Evolutionary conservation across 2,888 invertebrate genomes (phyloP).

Genomic region (Odontocolon sp.): DNA sequence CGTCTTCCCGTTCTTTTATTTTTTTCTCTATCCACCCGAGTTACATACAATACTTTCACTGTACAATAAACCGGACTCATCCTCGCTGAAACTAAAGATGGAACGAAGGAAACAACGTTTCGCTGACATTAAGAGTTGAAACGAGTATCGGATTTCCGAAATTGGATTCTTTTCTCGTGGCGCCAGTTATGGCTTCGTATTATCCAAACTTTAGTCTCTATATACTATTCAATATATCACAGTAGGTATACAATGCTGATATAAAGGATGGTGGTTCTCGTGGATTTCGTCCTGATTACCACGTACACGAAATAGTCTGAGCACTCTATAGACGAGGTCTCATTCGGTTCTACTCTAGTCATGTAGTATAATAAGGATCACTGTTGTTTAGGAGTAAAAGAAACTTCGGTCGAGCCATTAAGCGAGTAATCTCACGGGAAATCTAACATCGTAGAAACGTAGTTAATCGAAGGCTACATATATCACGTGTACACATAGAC

Average conservation of each 20-base stretch:
- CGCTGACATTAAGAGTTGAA: slow-evolving; percentile 54
- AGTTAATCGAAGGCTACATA: slow-evolving; percentile 52
- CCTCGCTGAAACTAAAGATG: slow-evolving; percentile 48
- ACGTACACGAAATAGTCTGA: slow-evolving; percentile 42
- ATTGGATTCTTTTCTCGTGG: slow-evolving; percentile 59
- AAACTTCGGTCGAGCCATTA: slow-evolving; percentile 53
- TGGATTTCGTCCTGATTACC: slow-evolving; percentile 42
- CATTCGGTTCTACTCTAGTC: neutral
- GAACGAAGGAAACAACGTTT: slow-evolving; percentile 42
- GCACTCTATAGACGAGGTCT: slow-evolving; percentile 1
- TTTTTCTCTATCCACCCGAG: neutral
- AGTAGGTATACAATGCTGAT: slow-evolving; percentile 4
- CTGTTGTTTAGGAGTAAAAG: slow-evolving; percentile 56
- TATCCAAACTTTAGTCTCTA: slow-evolving; percentile 50
- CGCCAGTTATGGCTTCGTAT: slow-evolving; percentile 61
- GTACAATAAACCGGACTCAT: slow-evolving; percentile 14
- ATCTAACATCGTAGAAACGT: slow-evolving; percentile 55
- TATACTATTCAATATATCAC: slow-evolving; percentile 2
- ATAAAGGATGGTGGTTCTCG: slow-evolving; percentile 33
- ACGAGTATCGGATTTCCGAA: slow-evolving; percentile 59
- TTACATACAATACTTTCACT: slow-evolving; percentile 4
- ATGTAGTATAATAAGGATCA: slow-evolving; percentile 46
- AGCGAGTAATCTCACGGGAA: slow-evolving; percentile 59
- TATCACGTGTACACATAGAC: slow-evolving; percentile 22
- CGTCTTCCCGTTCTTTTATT: slow-evolving; percentile 28